Evolutionary conservation across 1,140 invertebrate species (phyloP), one percentile per base, ranked within the genome.

Genomic region (Dysdera silvatica): DNA sequence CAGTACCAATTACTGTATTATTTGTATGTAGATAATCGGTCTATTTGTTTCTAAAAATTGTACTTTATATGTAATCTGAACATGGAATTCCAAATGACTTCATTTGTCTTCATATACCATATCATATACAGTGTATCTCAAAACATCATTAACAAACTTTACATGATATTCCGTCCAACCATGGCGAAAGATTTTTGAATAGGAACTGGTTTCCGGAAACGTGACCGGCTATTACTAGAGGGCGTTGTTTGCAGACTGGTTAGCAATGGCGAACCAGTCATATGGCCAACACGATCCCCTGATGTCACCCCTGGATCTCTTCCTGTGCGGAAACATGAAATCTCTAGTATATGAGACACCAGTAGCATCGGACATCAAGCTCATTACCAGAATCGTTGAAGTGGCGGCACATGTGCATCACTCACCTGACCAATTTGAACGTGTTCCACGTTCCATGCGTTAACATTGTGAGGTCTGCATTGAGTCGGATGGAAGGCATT

Each of bases 221-320:
- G 20, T 4, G 5, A 49, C 26, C 47, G 8, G 47, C 2, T 6
- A 49, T 28, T 4, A 1, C 3, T 32, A 49, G 47, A 49, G 47
- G 47, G 47, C 18, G 23, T 28, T 49, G 5, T 1, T 49, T 49
- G 47, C 47, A 49, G 23, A 28, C n/a, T n/a, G 51, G 35, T 53
- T 14, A 3, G 51, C 6, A 32, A 32, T 24, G 49, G 56, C 16
- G 28, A 49, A 5, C 37, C 23, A 6, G 49, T 65, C 14, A 8
- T 23, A 16, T 70, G 68, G 68, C 68, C n/a, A 2, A 55, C 69
- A 18, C 31, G 40, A 28, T 65, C 54, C 10, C 66, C 63, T 12
- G 60, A 70, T 70, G n/a, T 67, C 47, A 14, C 65, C 65, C 24
- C 59, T 58, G 18, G 67, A 70, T 67, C 67, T 67, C 29, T 70